Base-by-base conservation (phyloP, 2,113 vertebrate genomes). In the Gobiocypris rarus region DNA sequence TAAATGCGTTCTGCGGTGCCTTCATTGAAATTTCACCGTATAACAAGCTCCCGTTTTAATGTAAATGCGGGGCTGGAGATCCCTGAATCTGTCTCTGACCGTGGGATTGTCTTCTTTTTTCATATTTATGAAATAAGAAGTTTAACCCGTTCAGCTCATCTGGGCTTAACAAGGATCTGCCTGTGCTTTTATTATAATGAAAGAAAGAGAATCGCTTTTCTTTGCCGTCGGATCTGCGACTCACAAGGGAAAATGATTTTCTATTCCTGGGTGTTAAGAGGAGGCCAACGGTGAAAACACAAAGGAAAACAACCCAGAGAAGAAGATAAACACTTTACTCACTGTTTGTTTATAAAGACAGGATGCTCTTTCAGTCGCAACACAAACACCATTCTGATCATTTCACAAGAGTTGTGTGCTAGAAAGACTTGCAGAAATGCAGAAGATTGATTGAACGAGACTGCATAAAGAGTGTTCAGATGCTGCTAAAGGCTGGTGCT, bases 41-140 rank as follows among this genome's bases (percentile, higher is more conserved):
- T 94, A 95, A 95, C 94, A 94, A 94, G 93, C 92, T 89, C 90
- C 91, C 89, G 91, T 94, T 94, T 93, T 94, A 90, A 94, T 94
- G 93, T 91, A 92, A 94, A 94, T 93, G 91, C 82, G 2, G 79
- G 91, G 89, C 89, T 89, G 83, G 89, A 89, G 89, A 93, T 91
- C 85, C 87, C 85, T 86, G 90, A 91, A 93, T 89, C 90, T 79
- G 75, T 91, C 92, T 87, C 91, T 92, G 92, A 93, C 92, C 92
- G 88, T 90, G 88, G 89, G 89, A 91, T 91, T 93, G 90, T 91
- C 89, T 85, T 87, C 89, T 81, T 91, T 91, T 87, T 89, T 88
- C 90, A 85, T 93, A 93, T 93, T 92, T 92, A 92, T 93, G 89
- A 91, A 90, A 94, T 93, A 93, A 93, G 43, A 93, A 93, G 93